Evolutionary conservation across 2,113 vertebrate genomes (phyloP).

Genomic region (Coryphaenoides rupestris): DNA sequence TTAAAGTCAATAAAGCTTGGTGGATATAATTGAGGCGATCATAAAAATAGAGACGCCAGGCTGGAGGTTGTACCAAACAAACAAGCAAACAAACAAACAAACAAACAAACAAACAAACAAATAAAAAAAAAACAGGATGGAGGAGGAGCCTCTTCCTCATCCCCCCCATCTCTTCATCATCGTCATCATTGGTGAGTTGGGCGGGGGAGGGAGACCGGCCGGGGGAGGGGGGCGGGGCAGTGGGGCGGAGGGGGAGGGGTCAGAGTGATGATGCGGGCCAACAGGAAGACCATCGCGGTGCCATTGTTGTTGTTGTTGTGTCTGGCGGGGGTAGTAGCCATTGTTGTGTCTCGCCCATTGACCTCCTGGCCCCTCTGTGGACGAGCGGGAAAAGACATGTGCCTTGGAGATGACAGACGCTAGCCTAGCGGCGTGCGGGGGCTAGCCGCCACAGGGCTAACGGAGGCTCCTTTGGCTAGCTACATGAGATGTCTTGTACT

Average conservation of each 20-base stretch:
- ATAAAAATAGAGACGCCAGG: background rate
- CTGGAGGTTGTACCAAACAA: background rate
- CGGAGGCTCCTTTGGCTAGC: slow-evolving; percentile 54
- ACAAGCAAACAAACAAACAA: slow-evolving; percentile 23
- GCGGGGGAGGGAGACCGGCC: too few relatives aligned
- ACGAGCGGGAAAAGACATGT: slow-evolving; percentile 60
- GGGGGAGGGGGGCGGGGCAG: slow-evolving; percentile 28
- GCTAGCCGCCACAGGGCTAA: slow-evolving; percentile 61
- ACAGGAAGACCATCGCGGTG: slow-evolving; percentile 48
- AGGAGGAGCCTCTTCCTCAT: too few relatives aligned
- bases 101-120: background rate
- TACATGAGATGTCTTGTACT: slow-evolving; percentile 34
- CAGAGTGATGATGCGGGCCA: slow-evolving; percentile 45
- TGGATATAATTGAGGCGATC: slow-evolving; percentile 6
- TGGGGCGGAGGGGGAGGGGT: background rate
- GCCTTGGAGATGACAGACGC: slow-evolving; percentile 75
- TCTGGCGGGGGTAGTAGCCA: slow-evolving; percentile 70
- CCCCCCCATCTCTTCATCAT: too few relatives aligned
- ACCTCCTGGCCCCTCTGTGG: slow-evolving; percentile 74
- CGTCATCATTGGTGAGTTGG: too few relatives aligned
- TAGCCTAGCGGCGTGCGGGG: slow-evolving; percentile 72
- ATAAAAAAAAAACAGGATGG: slow-evolving; percentile 25
- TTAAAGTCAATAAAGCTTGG: too few relatives aligned
- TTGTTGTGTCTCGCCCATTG: slow-evolving; percentile 78
- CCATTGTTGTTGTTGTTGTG: slow-evolving; percentile 76